phyloP scores from a whole-genome alignment of 2,888 invertebrate species.

The Tetragonisca angustula region DNA sequence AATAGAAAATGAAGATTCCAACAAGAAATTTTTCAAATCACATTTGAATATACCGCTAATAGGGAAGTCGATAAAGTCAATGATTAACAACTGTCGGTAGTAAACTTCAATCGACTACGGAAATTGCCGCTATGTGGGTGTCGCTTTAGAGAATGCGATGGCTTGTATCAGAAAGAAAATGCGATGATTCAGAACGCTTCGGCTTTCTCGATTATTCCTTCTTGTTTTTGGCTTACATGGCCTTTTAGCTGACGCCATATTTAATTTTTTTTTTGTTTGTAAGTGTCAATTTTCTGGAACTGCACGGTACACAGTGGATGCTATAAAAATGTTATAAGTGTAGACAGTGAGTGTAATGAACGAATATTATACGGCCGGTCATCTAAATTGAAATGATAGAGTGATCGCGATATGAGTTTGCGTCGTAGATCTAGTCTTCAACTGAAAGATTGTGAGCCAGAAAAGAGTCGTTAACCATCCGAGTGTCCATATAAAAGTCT shows the following conservation, averaged over 20 bases:
- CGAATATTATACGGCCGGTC: constrained; percentile 38
- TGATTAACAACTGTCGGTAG: constrained; percentile 40
- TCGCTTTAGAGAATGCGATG: constrained; percentile 34
- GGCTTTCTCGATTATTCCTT: constrained; percentile 42
- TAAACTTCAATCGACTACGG: neutral
- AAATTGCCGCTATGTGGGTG: constrained; percentile 16
- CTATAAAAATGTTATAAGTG: constrained; percentile 29
- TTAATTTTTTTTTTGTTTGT: constrained; percentile 43
- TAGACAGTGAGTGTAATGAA: constrained; percentile 55
- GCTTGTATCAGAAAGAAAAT: constrained; percentile 17
- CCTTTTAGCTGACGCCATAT: constrained; percentile 59
- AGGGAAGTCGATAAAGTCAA: constrained; percentile 27
- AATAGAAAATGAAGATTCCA: neutral
- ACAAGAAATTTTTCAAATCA: neutral
- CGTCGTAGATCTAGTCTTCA: constrained; percentile 71
- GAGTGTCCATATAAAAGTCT: constrained; percentile 76
- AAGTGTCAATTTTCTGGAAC: constrained; percentile 50
- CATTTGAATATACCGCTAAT: constrained; percentile 46
- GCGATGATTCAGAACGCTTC: constrained; percentile 46
- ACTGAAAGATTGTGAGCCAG: constrained; percentile 63
- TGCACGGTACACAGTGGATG: constrained; percentile 33
- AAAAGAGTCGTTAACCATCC: constrained; percentile 61
- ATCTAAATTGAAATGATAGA: constrained; percentile 52
- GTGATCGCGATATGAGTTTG: constrained; percentile 74
- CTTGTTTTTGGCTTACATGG: constrained; percentile 23